Percentiles rank a stretch among this genome's conserved stretches.
These are phyloP conservation scores for Monochamus saltuarius DNA, from an alignment of 1,140 invertebrate genomes.

Conservation along the genomic window DNA sequence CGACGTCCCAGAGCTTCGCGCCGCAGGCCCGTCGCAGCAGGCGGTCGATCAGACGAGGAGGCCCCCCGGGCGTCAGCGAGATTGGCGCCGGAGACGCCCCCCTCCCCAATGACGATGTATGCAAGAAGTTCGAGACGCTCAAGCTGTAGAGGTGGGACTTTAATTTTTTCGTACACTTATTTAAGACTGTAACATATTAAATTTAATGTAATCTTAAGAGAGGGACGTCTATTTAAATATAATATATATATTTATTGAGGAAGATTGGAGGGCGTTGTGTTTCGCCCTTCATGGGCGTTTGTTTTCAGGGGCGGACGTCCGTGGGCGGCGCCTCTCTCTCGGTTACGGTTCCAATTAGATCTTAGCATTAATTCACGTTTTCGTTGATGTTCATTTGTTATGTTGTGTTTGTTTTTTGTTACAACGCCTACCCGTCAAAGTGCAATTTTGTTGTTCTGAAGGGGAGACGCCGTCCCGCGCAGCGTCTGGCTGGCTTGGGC, in stretches of 20 bases:
- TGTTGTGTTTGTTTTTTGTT: no score
- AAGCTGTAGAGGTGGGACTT: slow-evolving; percentile 13
- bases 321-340: neutral
- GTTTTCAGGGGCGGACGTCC: slow-evolving; percentile 7
- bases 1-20: slow-evolving; percentile 15
- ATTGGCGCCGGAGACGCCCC: slow-evolving; percentile 48
- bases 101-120: slow-evolving; percentile 30
- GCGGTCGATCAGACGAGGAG: slow-evolving; percentile 14
- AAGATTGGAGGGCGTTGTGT: slow-evolving; percentile 14
- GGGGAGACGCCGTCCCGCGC: no score
- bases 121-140: slow-evolving; percentile 19
- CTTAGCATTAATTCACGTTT: no score
- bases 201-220: slow-evolving; percentile 20
- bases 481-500: no score
- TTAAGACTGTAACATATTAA: slow-evolving; percentile 22
- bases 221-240: slow-evolving; percentile 10
- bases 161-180: slow-evolving; percentile 7
- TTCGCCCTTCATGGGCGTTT: slow-evolving; percentile 3
- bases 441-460: no score
- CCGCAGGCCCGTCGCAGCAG: slow-evolving; percentile 24
- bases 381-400: no score
- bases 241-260: slow-evolving; percentile 22
- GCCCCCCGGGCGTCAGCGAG: slow-evolving; percentile 30
- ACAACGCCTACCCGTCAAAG: no score
- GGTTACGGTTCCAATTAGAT: no score